Evolutionary conservation across 2,888 invertebrate species (phyloP), one percentile per base, ranked within the genome.

Genomic region (Peribatodes rhomboidaria): DNA sequence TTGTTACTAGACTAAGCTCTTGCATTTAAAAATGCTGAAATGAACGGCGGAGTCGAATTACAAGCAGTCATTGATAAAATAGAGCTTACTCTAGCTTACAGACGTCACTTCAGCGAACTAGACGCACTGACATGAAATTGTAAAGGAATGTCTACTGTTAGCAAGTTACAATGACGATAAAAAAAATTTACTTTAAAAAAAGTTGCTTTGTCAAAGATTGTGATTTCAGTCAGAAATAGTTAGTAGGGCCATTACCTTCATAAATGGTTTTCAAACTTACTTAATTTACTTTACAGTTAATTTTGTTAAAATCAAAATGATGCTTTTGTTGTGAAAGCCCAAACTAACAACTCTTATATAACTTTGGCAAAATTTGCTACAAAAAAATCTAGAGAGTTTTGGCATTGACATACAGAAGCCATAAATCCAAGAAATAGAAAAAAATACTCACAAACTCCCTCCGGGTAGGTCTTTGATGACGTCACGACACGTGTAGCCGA

Each of bases 401-500:
- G n/a, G n/a, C n/a, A n/a, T n/a, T n/a, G n/a, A 27, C 27, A 20
- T 47, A 39, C 20, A 16, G 52, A 63, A 41, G 20, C 22, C 57
- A 70, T 74, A 73, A 71, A 64, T 73, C 72, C 73, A 59, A 67
- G 54, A 73, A 66, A 65, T 67, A 71, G 53, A 61, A 71, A 68
- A 68, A 69, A 65, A 76, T 77, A 88, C 89, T 89, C 80, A 90
- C 89, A 64, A 68, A 65, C 73, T 81, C 81, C 83, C 84, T 84
- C 82, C 79, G 83, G 83, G 78, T 80, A 81, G 82, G 78, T 76
- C 75, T 77, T 68, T 46, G 65, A 72, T 86, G 87, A 82, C 83
- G 85, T 84, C 86, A 84, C 73, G 80, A 79, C 88, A 88, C 87
- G 88, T 87, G 89, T 84, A 82, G 79, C 70, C 78, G 72, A 60